Evolutionary conservation across 1,140 invertebrate species (phyloP), one percentile per base, ranked within the genome.

Genomic region (Dolichoris vasculosae): DNA sequence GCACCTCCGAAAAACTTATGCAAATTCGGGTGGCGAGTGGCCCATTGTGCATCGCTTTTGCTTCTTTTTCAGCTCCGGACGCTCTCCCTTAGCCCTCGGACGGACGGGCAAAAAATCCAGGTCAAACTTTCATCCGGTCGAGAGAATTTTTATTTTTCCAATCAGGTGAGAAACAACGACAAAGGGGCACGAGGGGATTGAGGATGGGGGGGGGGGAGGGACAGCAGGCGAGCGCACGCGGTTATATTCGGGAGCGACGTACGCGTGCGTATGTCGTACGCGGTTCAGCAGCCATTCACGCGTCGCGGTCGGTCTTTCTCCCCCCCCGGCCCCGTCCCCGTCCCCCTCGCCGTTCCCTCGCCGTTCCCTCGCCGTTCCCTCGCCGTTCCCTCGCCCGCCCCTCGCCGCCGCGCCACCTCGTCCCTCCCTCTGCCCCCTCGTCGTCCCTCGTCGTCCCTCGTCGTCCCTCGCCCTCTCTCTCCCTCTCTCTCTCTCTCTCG

Each of bases 61-160:
- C 20, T 59, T 26, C 26, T 59, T 59, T 59, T 55, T 26, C 23
- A 26, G 23, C 6, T 13, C 23, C 9, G 20, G 23, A 13, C 32
- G 15, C 26, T 51, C 76, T 7, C 30, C 32, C 48, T 3, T 30
- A n/a, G 7, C 15, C 3, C 75, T 17, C 32, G 2, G n/a, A 30
- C 48, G 46, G 48, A 30, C 78, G 80, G 11, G 35, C 73, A 85
- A 82, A 85, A 85, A 82, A 85, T 85, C 40, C 84, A 85, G 84
- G 84, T 82, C 84, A 85, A 85, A 82, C 64, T 81, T 73, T 76
- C 35, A 71, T 59, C 69, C 40, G 40, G 76, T 43, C 69, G 38
- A 51, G 75, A 17, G 35, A 3, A 83, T 83, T 83, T 75, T 83
- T 83, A 83, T 76, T 83, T 63, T 40, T 11, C 17, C 55, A 13